These are phyloP conservation scores for Melanotaenia duboulayi DNA, from an alignment of 2,113 vertebrate genomes.

Conservation along the genomic window DNA sequence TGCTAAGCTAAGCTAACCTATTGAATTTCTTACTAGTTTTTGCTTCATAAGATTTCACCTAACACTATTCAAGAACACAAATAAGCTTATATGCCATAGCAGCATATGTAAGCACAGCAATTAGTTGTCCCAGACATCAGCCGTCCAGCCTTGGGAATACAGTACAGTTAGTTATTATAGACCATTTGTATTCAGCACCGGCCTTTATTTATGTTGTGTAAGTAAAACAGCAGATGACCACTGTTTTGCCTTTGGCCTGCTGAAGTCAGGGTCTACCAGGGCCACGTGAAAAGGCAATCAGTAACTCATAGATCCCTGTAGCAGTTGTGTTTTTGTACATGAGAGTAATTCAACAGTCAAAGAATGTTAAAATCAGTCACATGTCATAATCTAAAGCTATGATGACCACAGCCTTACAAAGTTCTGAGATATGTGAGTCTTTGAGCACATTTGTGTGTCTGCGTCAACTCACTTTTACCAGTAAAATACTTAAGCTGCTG, in stretches of 20 bases:
- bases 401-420: constrained; percentile 4
- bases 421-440: background rate
- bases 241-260: constrained; percentile 8
- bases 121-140: background rate
- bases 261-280: constrained; percentile 12
- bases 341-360: constrained; percentile 37
- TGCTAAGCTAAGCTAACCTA: background rate
- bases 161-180: background rate
- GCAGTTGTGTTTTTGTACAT: constrained; percentile 34
- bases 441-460: constrained; percentile 1
- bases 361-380: constrained; percentile 12
- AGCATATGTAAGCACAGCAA: background rate
- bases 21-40: too few species aligned
- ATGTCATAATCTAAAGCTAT: constrained; percentile 25
- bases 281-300: constrained; percentile 55
- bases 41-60: too few species aligned
- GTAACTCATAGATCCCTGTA: constrained; percentile 24
- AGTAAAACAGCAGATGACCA: constrained; percentile 8
- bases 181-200: background rate
- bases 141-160: background rate
- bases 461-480: constrained; percentile 14
- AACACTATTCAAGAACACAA: too few species aligned
- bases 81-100: too few species aligned
- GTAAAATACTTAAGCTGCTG: constrained; percentile 3
- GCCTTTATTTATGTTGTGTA: background rate